Conservation (phyloP, 1,140 invertebrate species). For the Drosophila repletoides region DNA sequence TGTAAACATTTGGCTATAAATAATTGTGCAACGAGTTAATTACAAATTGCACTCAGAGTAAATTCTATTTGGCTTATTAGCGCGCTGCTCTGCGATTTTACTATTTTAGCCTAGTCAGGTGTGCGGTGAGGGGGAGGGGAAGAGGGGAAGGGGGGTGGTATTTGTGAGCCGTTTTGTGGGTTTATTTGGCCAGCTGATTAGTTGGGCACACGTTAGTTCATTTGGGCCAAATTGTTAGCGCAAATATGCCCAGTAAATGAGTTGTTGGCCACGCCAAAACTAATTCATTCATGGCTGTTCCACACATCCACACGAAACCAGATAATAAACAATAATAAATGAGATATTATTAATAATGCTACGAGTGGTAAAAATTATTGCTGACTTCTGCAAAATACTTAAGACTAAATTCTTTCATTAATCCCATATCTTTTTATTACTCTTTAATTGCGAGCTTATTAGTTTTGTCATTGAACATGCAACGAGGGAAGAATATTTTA, state of each 20-base stretch:
- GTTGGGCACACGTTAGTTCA: constrained; percentile 37
- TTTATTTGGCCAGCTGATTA: constrained; percentile 18
- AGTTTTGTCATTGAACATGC: no score
- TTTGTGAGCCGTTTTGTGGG: constrained; percentile 20
- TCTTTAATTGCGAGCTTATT: no score
- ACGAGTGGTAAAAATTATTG: neutral
- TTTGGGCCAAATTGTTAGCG: constrained; percentile 60
- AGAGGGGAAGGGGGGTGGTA: no score
- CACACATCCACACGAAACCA: constrained; percentile 10
- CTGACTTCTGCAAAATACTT: constrained; percentile 10
- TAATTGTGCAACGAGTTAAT: constrained; percentile 75
- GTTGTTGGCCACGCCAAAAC: constrained; percentile 15
- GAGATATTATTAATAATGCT: neutral
- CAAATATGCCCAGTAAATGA: constrained; percentile 46
- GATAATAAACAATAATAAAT: constrained; percentile 1
- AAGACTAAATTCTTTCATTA: neutral
- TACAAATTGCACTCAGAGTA: constrained; percentile 65
- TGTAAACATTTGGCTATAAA: constrained; percentile 64
- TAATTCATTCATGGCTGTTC: constrained; percentile 16
- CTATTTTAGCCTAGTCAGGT: constrained; percentile 26
- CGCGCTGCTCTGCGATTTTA: constrained; percentile 44
- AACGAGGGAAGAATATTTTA: no score
- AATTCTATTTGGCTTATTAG: constrained; percentile 75
- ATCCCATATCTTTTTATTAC: neutral
- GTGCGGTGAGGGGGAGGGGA: no score